Base-by-base conservation (phyloP, 2,888 invertebrate genomes). In the Dolichomitus sp. region DNA sequence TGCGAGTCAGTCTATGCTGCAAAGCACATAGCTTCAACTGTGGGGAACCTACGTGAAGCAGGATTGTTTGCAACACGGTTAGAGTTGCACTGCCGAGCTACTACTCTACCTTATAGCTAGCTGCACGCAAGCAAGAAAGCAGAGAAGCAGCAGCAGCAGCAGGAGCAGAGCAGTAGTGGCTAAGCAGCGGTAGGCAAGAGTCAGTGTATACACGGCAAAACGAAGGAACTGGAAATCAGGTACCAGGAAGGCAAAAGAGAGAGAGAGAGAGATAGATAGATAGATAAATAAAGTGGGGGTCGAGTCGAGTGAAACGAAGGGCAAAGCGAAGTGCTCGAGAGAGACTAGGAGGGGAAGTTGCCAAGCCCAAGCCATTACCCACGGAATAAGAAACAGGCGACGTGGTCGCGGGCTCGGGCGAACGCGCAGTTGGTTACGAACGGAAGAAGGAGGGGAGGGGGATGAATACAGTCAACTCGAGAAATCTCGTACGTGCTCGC, bases 381-480 rank as follows among this genome's bases (percentile, higher is more conserved):
- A 68, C 27, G 74, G 81, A 86, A 86, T 85, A 80, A 85, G 84
- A 81, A 84, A 80, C 78, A 40, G 52, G 50, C 59, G 50, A 69
- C 87, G 85, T 87, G 87, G 87, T 87, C 86, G 86, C 86, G 85
- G 84, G 89, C 85, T 87, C 85, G 82, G 81, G 85, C 79, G 85
- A 89, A 86, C 86, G 87, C 83, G 85, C 88, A 82, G 87, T 84
- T 84, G 85, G 61, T 37, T 40, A 40, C 17, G 40, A 17, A 83
- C 70, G 87, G 79, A 84, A 75, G 80, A 77, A 75, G 81, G 68
- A 6, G 17, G 54, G 59, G 40, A 17, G 23, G 83, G 78, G 54
- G 70, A 80, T 33, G 86, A 86, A 87, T 89, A 89, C 88, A 89
- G 86, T 84, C 87, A 73, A 87, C 52, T 81, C 85, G 80, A 88